Evolutionary conservation across 2,113 vertebrate species (phyloP).

Genomic region (Eublepharis macularius): DNA sequence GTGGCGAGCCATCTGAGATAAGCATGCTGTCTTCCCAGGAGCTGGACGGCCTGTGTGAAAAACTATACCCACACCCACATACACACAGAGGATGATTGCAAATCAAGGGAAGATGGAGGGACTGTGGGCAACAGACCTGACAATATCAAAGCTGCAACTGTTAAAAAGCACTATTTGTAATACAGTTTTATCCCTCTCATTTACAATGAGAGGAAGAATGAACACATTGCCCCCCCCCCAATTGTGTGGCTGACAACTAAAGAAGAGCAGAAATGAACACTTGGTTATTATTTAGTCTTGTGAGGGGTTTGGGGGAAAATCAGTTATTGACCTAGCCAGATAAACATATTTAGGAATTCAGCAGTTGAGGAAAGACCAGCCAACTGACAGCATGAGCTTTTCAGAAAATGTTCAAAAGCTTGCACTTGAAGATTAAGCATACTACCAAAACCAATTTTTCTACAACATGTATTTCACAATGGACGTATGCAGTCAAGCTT

Average conservation of each 20-base stretch:
- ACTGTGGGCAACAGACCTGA: no score
- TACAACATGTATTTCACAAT: constrained; percentile 44
- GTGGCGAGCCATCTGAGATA: no score
- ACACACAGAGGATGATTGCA: no score
- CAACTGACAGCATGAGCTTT: constrained; percentile 49
- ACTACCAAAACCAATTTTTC: constrained; percentile 41
- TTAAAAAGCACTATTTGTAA: constrained; percentile 36
- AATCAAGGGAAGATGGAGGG: no score
- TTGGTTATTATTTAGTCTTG: constrained; percentile 62
- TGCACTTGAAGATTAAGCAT: constrained; percentile 53
- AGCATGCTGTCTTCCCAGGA: no score
- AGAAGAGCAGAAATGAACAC: constrained; percentile 66
- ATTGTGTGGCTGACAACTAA: constrained; percentile 52
- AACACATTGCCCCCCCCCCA: constrained; percentile 39
- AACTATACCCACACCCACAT: no score
- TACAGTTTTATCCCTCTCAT: constrained; percentile 58
- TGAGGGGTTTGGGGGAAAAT: constrained; percentile 62
- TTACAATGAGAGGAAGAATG: constrained; percentile 47
- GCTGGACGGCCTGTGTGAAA: no score
- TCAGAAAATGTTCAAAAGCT: constrained; percentile 50
- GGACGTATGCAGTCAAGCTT: constrained; percentile 21
- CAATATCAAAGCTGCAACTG: constrained; percentile 34
- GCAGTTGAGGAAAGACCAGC: constrained; percentile 38
- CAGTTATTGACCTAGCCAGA: constrained; percentile 64
- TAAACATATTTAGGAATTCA: constrained; percentile 67